Evolutionary conservation across 2,888 invertebrate species (phyloP).

Genomic region (Ctena decussata): DNA sequence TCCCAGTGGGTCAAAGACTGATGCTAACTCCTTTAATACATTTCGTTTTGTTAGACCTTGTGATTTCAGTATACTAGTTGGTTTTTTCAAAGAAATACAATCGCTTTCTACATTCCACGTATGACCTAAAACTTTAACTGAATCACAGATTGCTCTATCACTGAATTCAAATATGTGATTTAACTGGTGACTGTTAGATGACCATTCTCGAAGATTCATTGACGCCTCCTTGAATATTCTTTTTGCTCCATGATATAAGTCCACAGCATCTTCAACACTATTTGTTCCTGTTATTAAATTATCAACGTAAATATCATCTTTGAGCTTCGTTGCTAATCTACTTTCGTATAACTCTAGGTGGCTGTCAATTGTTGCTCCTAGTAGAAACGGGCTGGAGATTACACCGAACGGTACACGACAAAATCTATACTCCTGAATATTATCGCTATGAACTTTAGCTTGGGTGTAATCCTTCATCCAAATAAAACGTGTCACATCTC

Average conservation of each 20-base stretch:
- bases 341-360: constrained; percentile 3
- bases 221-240: background rate
- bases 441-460: background rate
- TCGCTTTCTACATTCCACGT: background rate
- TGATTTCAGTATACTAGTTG: background rate
- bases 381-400: constrained; percentile 20
- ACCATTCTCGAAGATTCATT: constrained; percentile 2
- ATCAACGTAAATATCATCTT: background rate
- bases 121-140: background rate
- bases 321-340: background rate
- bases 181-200: background rate
- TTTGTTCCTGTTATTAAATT: background rate
- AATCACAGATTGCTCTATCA: background rate
- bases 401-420: constrained; percentile 29
- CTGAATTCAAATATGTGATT: background rate
- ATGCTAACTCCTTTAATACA: background rate
- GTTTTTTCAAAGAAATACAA: background rate
- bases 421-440: constrained; percentile 20
- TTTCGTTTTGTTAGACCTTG: constrained; percentile 2
- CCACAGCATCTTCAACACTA: background rate
- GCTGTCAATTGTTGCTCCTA: constrained; percentile 15
- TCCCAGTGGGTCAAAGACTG: background rate
- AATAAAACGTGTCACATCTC: constrained; percentile 20
- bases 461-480: constrained; percentile 17
- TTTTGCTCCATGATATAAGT: background rate